A percentile compares a stretch with the other conserved stretches of the same genome.
Evolutionary conservation across 53 echinoderm and acorn worm species (phyloP).

Genomic region (Luidia sarsii): DNA sequence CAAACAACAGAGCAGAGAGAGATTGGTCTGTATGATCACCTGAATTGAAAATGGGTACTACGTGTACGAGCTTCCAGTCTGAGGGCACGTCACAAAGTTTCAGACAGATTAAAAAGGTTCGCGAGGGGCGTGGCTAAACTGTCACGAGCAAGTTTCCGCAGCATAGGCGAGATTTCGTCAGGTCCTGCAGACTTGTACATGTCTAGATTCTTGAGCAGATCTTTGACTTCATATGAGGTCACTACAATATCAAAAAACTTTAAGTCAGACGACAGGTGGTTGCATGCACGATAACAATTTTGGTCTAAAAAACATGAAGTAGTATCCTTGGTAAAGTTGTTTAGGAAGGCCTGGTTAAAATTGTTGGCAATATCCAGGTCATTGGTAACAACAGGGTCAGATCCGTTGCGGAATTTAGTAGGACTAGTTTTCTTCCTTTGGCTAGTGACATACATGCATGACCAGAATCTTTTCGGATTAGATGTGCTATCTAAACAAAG

Average conservation of each 20-base stretch:
- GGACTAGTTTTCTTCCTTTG: neutral
- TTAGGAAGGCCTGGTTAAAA: conserved; percentile 5
- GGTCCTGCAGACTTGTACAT: conserved; percentile 2
- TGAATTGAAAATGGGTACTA: conserved; percentile 2
- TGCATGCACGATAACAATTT: neutral
- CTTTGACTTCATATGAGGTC: neutral
- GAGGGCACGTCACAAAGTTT: neutral
- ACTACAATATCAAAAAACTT: neutral
- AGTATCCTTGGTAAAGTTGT: neutral
- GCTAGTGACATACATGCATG: conserved; percentile 9
- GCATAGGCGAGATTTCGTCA: neutral
- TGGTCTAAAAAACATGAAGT: too few relatives aligned
- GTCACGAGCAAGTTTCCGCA: conserved; percentile 8
- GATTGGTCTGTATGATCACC: too few relatives aligned
- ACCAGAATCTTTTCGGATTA: conserved; percentile 16
- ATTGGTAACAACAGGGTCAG: neutral
- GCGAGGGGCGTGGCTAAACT: conserved; percentile 3
- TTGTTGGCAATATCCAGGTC: conserved; percentile 15
- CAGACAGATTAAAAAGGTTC: neutral
- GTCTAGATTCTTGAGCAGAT: neutral
- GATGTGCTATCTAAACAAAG: neutral
- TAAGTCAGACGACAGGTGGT: neutral
- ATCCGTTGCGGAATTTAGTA: conserved; percentile 1
- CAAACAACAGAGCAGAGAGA: too few relatives aligned
- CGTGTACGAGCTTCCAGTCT: neutral